These are phyloP conservation scores for Teleopsis dalmanni DNA, from an alignment of 1,140 invertebrate species.

Conservation along the genomic window DNA sequence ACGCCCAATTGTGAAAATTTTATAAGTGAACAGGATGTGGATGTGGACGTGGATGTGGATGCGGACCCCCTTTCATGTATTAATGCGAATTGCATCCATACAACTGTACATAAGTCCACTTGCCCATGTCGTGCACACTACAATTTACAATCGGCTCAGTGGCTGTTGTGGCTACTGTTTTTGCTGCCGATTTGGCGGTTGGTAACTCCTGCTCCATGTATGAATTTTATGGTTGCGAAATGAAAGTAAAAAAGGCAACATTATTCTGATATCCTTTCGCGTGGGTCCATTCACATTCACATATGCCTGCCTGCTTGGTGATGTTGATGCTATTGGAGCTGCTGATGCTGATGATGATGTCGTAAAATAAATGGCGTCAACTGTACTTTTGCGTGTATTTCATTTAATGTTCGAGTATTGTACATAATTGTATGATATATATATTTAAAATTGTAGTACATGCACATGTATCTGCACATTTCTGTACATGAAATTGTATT, in stretches of 20 bases:
- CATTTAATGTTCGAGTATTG: neutral
- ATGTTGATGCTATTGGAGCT: neutral
- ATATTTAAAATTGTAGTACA: neutral
- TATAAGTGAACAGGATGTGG: neutral
- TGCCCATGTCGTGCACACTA: too few relatives aligned
- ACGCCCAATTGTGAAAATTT: neutral
- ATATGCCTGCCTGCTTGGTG: too few relatives aligned
- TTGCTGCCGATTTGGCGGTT: too few relatives aligned
- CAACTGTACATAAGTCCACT: too few relatives aligned
- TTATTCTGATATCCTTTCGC: too few relatives aligned
- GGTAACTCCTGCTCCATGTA: too few relatives aligned
- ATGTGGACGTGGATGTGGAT: neutral
- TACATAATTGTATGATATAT: neutral
- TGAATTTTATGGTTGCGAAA: too few relatives aligned
- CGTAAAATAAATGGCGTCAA: slow-evolving; percentile 6
- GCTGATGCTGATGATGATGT: slow-evolving; percentile 1
- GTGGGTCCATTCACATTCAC: too few relatives aligned
- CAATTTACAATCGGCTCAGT: neutral
- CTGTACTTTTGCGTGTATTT: slow-evolving; percentile 3
- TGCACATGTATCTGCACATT: neutral
- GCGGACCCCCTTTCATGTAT: too few relatives aligned
- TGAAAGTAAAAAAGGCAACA: too few relatives aligned
- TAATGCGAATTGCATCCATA: too few relatives aligned
- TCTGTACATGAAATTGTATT: neutral
- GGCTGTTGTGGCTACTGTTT: neutral